Evolutionary conservation across 2,888 invertebrate genomes (phyloP), one percentile per base, ranked within the genome.

Genomic region (Patella depressa): DNA sequence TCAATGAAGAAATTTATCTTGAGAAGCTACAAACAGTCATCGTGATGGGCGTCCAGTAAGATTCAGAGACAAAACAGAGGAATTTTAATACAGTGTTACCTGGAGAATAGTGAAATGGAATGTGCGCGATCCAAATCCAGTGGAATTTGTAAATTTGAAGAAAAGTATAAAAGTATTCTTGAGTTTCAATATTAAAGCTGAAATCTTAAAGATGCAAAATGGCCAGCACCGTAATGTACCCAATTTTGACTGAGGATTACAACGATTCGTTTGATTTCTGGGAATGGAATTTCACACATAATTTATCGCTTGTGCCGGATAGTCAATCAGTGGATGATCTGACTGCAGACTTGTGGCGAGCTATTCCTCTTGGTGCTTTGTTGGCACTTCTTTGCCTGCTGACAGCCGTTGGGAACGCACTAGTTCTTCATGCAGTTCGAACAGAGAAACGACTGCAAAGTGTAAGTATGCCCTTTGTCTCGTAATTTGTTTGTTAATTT

Each of bases 391-490:
- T 93, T n/a, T 91, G 92, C 80, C 84, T 92, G 24, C 80, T 92
- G 69, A 93, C 93, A 17, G 89, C 91, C 71, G 87, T 92, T 19
- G 93, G 93, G 17, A 93, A 93, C 80, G 92, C 92, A 3, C 90
- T 93, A 89, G 93, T 93, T 5, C 88, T 93, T 17, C 92, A 93
- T 81, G 93, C 93, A 14, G 92, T 93, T 12, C 83, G 92, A 17
- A 93, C 93, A 0, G 93, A 93, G 82, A 90, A 91, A 73, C 88
- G 92, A 53, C 89, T 93, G 1, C 92, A 92, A 83, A 92, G 92
- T 85, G 93, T 93, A 84, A 89, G 92, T 86, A 65, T 19, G 15
- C 17, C 12, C 34, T 59, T 29, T 17, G n/a, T 69, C 24, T 29
- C 11, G 72, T 53, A 29, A 19, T 19, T 53, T 14, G 14, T 14